Evolutionary conservation across 2,797 vertebrate genomes (phyloP).

Genomic region (Salarias fasciatus): DNA sequence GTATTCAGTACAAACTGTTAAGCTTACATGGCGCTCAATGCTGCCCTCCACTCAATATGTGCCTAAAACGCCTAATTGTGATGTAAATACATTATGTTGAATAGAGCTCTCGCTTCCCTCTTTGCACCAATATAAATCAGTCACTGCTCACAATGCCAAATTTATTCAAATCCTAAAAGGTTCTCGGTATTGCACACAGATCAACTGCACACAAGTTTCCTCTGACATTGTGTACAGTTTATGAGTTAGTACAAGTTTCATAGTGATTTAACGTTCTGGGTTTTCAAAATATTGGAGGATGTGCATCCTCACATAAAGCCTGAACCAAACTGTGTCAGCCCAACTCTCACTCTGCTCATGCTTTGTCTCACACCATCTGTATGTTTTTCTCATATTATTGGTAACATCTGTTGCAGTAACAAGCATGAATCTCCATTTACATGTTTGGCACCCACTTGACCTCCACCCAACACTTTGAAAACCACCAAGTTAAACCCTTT

Average conservation of each 20-base stretch:
- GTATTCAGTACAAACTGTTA: constrained; percentile 4
- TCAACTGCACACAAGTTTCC: constrained; percentile 31
- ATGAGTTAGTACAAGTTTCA: constrained; percentile 34
- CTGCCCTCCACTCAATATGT: constrained; percentile 14
- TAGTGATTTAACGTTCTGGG: constrained; percentile 12
- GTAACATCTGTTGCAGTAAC: too few relatives aligned
- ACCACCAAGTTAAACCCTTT: constrained; percentile 6
- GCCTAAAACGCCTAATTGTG: constrained; percentile 29
- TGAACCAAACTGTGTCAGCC: too few relatives aligned
- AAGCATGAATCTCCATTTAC: too few relatives aligned
- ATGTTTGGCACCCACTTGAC: too few relatives aligned
- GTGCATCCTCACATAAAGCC: too few relatives aligned
- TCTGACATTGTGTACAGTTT: constrained; percentile 24
- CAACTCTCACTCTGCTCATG: too few relatives aligned
- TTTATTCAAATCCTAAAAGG: constrained; percentile 49
- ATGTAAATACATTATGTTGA: constrained; percentile 22
- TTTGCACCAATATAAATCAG: constrained; percentile 38
- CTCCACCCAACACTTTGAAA: too few relatives aligned
- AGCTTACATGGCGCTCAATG: not conserved
- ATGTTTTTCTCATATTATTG: too few relatives aligned
- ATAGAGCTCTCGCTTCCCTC: constrained; percentile 4
- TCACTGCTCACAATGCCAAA: constrained; percentile 57
- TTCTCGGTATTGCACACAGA: constrained; percentile 52
- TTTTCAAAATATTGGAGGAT: too few relatives aligned
- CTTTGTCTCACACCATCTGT: too few relatives aligned